Conservation (phyloP, 2,797 vertebrate species). For the Sebastes steindachneri region DNA sequence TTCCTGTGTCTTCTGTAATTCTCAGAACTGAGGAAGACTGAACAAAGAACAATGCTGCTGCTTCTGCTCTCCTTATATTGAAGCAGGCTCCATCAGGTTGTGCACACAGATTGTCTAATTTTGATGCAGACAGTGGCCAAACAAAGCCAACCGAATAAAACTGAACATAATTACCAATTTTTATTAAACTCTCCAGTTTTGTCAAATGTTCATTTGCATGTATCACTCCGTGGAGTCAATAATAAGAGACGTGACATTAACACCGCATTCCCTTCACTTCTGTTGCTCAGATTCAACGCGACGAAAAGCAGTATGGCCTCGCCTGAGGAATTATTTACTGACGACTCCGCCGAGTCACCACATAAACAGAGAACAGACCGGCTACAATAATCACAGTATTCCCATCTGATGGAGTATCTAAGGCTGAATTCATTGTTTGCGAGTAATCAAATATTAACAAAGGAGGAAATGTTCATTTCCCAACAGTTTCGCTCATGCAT, state of each 20-base stretch:
- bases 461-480: neutral
- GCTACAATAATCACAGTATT: constrained; percentile 41
- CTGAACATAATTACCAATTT: neutral
- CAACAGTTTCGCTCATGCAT: neutral
- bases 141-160: neutral
- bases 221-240: neutral
- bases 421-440: constrained; percentile 3
- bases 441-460: constrained; percentile 33
- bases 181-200: constrained; percentile 3
- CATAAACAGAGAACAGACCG: constrained; percentile 24
- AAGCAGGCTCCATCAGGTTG: neutral
- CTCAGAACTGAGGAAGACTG: neutral
- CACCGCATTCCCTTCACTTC: neutral
- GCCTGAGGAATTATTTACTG: constrained; percentile 25
- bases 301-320: neutral
- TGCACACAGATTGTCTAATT: neutral
- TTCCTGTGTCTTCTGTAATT: neutral
- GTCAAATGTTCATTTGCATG: neutral
- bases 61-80: neutral
- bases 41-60: neutral
- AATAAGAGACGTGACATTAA: neutral
- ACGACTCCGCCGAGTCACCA: constrained; percentile 28
- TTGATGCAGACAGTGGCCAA: neutral
- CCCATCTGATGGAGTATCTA: constrained; percentile 12
- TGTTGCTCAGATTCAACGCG: constrained; percentile 10